Evolutionary conservation across 2,888 invertebrate species (phyloP).

Genomic region (Esperia sulphurella): DNA sequence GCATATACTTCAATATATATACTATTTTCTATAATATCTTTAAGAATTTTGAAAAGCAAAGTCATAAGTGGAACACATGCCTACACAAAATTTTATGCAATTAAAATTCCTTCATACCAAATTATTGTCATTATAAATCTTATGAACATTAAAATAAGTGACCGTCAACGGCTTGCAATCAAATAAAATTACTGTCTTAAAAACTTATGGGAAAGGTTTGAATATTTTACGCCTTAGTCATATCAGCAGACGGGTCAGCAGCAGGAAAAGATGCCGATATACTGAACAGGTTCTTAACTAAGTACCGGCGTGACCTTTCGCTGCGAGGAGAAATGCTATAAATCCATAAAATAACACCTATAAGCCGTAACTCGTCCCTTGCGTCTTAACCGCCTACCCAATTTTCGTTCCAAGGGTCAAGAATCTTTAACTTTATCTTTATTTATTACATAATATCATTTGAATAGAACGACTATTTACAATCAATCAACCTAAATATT

Average conservation of each 20-base stretch:
- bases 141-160: constrained; percentile 2
- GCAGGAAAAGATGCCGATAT: background rate
- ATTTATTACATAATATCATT: too few species aligned
- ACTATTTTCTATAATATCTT: too few species aligned
- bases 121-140: constrained; percentile 6
- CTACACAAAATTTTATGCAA: background rate
- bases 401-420: background rate
- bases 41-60: too few species aligned
- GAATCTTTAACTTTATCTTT: too few species aligned
- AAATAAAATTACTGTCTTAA: constrained; percentile 7
- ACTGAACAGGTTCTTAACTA: constrained; percentile 1
- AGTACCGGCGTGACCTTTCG: constrained; percentile 7
- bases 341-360: constrained; percentile 2
- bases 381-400: background rate
- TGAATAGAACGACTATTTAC: too few species aligned
- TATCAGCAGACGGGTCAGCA: background rate
- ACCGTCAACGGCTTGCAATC: constrained; percentile 3
- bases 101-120: constrained; percentile 3
- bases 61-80: background rate
- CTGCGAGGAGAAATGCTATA: constrained; percentile 6
- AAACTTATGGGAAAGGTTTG: constrained; percentile 8
- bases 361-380: background rate
- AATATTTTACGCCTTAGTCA: constrained; percentile 6
- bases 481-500: too few species aligned
- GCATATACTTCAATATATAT: too few species aligned